Evolutionary conservation across 2,888 invertebrate species (phyloP).

Genomic region (Andrena chrysosceles): DNA sequence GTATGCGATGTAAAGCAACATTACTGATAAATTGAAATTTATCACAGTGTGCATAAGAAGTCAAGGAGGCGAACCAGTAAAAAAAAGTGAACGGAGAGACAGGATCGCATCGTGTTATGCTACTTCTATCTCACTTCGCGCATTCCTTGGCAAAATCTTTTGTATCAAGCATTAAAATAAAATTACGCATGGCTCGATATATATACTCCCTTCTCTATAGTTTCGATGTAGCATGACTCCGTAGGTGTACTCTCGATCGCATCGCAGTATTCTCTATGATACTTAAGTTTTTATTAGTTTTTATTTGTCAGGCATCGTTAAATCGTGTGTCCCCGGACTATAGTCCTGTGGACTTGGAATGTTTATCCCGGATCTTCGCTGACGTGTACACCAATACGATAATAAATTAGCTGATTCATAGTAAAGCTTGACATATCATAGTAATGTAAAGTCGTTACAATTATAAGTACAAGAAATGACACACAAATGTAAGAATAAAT

Average conservation of each 20-base stretch:
- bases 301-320: background rate
- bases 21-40: slow-evolving; percentile 61
- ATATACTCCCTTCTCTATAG: slow-evolving; percentile 24
- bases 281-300: slow-evolving; percentile 18
- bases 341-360: background rate
- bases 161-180: slow-evolving; percentile 65
- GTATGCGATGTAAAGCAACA: slow-evolving; percentile 19
- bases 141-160: slow-evolving; percentile 49
- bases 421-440: background rate
- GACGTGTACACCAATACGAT: slow-evolving; percentile 4
- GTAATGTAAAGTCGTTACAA: slow-evolving; percentile 24
- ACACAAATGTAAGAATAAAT: slow-evolving; percentile 36
- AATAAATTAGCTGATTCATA: slow-evolving; percentile 12
- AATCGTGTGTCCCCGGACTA: background rate
- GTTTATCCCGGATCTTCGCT: slow-evolving; percentile 16
- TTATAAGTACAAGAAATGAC: slow-evolving; percentile 28
- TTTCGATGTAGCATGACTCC: slow-evolving; percentile 40
- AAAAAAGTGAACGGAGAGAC: slow-evolving; percentile 64
- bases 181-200: slow-evolving; percentile 56
- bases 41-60: slow-evolving; percentile 68
- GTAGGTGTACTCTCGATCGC: slow-evolving; percentile 8
- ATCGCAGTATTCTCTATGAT: slow-evolving; percentile 18
- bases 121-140: slow-evolving; percentile 30
- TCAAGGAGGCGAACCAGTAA: slow-evolving; percentile 60
- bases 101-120: slow-evolving; percentile 36